Conservation (phyloP, 2,797 vertebrate genomes). For the Pseudocheirus occidentalis region DNA sequence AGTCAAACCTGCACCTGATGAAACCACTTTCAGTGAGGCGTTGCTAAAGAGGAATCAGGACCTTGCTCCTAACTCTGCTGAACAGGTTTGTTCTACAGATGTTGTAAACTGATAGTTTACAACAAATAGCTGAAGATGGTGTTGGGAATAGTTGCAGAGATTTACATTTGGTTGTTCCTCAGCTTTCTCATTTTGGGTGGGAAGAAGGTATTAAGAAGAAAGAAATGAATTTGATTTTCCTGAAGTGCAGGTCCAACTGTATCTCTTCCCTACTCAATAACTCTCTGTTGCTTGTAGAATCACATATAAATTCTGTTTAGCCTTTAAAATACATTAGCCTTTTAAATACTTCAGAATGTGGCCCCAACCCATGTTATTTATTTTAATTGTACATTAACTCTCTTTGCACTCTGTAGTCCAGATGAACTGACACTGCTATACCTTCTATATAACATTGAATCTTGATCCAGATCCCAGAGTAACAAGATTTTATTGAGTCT, state of each 20-base stretch:
- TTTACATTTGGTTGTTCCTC: background rate
- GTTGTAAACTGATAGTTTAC: no score
- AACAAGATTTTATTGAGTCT: background rate
- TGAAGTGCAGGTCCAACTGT: background rate
- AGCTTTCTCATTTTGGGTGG: background rate
- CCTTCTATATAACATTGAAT: background rate
- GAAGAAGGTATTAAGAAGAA: background rate
- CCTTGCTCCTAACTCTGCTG: conserved; percentile 92
- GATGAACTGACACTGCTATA: background rate
- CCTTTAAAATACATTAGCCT: background rate
- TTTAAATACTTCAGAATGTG: background rate
- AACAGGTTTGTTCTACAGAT: conserved; percentile 89
- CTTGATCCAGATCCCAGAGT: background rate
- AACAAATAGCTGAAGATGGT: background rate
- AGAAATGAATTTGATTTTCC: background rate
- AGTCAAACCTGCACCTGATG: conserved; percentile 93
- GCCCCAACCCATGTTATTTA: background rate
- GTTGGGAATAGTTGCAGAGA: background rate
- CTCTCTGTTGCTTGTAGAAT: background rate
- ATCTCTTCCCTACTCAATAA: background rate
- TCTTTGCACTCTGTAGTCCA: background rate
- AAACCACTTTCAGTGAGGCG: conserved; percentile 93
- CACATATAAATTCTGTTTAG: conserved; percentile 12
- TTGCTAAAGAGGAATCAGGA: conserved; percentile 97
- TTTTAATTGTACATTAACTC: background rate